phyloP scores from a whole-genome alignment of 2,797 vertebrate genomes.

The Triplophysa yarkandensis region DNA sequence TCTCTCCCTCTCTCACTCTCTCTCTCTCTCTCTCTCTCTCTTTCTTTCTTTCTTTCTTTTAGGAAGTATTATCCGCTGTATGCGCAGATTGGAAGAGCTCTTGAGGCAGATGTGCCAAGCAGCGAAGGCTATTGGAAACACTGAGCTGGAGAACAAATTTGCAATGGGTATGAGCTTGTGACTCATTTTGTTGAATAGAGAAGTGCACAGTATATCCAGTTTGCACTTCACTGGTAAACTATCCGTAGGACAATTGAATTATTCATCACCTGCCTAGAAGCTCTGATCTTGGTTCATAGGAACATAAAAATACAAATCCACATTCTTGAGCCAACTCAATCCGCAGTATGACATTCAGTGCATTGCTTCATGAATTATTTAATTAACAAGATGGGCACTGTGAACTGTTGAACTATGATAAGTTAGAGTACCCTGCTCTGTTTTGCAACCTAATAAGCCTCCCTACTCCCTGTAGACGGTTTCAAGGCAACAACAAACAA shows the following conservation, averaged over 20 bases:
- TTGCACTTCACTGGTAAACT: constrained; percentile 6
- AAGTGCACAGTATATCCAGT: constrained; percentile 11
- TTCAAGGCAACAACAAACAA: too few species aligned
- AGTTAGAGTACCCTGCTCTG: too few species aligned
- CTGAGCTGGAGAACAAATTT: constrained; percentile 94
- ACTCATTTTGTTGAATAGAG: neutral
- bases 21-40: neutral
- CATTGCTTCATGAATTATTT: too few species aligned
- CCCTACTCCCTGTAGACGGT: too few species aligned
- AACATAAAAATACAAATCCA: too few species aligned
- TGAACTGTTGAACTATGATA: too few species aligned
- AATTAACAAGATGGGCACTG: too few species aligned
- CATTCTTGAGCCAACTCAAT: too few species aligned
- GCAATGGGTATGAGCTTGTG: constrained; percentile 79
- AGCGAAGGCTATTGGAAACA: constrained; percentile 98
- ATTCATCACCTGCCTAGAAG: constrained; percentile 11
- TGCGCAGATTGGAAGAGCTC: constrained; percentile 94
- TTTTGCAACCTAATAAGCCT: too few species aligned
- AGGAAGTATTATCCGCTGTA: constrained; percentile 87
- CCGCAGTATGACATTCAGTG: too few species aligned
- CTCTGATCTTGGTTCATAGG: too few species aligned
- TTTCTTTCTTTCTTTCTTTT: constrained; percentile 4
- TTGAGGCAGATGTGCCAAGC: constrained; percentile 98
- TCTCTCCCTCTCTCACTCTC: neutral
- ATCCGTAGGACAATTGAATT: neutral